Percentiles rank a stretch among this genome's conserved stretches.
phyloP scores from a whole-genome alignment of 2,888 invertebrate genomes.

The Lasius fuliginosus region DNA sequence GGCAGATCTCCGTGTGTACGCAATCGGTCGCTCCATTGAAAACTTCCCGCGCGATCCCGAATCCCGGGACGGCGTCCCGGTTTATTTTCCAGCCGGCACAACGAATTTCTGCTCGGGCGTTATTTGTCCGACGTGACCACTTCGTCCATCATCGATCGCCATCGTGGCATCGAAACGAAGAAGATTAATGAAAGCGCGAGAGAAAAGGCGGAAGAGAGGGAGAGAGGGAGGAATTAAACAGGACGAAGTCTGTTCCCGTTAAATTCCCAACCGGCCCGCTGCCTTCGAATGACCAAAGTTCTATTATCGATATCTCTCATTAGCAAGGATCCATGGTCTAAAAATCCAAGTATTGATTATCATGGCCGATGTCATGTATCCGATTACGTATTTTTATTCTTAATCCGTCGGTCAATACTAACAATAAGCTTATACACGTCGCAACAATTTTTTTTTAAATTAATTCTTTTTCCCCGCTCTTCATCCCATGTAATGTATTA shows the following conservation, averaged over 20 bases:
- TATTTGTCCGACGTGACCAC: constrained; percentile 65
- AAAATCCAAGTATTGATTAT: constrained; percentile 12
- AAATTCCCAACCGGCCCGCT: constrained; percentile 42
- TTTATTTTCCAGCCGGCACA: constrained; percentile 55
- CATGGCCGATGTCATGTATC: not conserved
- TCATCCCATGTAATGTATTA: not conserved
- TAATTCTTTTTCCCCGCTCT: not conserved
- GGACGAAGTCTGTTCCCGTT: not conserved
- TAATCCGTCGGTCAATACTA: not conserved
- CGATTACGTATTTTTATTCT: not conserved
- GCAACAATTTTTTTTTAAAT: not conserved
- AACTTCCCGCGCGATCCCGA: constrained; percentile 21
- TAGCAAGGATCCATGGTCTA: constrained; percentile 6
- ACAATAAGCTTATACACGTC: not conserved
- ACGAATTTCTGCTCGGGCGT: constrained; percentile 48
- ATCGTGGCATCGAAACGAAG: constrained; percentile 60
- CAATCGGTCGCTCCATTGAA: constrained; percentile 46
- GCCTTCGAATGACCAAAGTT: not conserved
- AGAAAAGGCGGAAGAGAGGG: constrained; percentile 2
- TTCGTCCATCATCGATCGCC: constrained; percentile 64
- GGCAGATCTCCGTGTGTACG: constrained; percentile 15
- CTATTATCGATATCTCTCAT: constrained; percentile 5
- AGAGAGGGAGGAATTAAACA: not conserved
- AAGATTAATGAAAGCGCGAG: constrained; percentile 64
- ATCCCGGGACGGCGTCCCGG: constrained; percentile 21